Evolutionary conservation across 2,113 vertebrate species (phyloP), one percentile per base, ranked within the genome.

Genomic region (Atractosteus spatula): DNA sequence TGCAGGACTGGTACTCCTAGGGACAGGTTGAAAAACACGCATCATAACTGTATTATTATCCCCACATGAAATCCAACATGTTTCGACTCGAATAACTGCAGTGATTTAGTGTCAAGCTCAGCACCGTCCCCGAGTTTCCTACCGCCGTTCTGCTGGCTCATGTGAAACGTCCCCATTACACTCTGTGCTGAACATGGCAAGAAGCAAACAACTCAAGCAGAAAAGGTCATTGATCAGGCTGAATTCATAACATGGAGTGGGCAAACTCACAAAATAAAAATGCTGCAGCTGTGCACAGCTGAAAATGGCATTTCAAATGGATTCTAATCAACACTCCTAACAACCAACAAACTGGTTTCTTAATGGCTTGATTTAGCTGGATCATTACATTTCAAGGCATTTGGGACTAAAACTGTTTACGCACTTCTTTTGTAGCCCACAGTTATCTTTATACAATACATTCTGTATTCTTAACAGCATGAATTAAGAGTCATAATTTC

Each of bases 1-100:
- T 98, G 78, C 97, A 99, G 0, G 94, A 89, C 82, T 99, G 97
- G 83, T 97, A 96, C 78, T 99, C 97, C 97, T 99, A 80, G 51
- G 56, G 64, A 61, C 0, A 66, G 8, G 81, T 17, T 82, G 71
- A 29, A 0, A 79, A 74, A 17, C 85, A 87, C 3, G 75, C 74
- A 29, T 76, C 69, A 6, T 82, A 83, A 45, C 82, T 79, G 67
- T 64, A 80, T 76, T 64, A 80, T 76, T 81, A 74, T 7, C 83
- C 86, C 63, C 89, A 88, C 0, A 84, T 42, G 0, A 74, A 78
- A 10, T 79, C 78, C 79, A 89, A 92, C 66, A 76, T 75, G 0
- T 89, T 91, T 57, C 88, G 82, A 73, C 89, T 55, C 51, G 76
- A 29, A 81, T 76, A 47, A 57, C 75, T 80, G 64, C 44, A 71